Conservation (phyloP, 92 coral and sea anemone genomes). For the Meandrina meandrites region DNA sequence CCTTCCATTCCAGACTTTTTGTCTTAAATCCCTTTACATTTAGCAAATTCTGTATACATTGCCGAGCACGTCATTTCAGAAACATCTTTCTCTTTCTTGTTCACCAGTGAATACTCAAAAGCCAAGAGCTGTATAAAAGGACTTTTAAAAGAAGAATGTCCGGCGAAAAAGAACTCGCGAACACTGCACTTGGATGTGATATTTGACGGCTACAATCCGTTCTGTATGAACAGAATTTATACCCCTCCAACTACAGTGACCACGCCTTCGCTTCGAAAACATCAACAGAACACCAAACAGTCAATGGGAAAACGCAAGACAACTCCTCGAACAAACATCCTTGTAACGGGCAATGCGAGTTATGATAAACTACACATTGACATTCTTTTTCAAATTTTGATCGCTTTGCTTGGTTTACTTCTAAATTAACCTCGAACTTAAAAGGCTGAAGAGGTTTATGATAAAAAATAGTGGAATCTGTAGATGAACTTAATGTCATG, state of each 20-base stretch:
- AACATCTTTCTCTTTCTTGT: neutral
- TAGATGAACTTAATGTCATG: neutral
- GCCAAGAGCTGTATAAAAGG: constrained; percentile 21
- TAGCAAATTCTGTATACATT: too few relatives aligned
- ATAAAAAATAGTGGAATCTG: neutral
- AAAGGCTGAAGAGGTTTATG: neutral
- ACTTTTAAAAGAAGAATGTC: constrained; percentile 15
- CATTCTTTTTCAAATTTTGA: neutral
- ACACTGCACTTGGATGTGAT: neutral
- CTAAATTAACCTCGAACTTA: neutral
- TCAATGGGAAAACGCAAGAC: too few relatives aligned
- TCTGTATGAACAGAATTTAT: constrained; percentile 16
- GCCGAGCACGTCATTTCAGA: too few relatives aligned
- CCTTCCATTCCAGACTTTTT: too few relatives aligned
- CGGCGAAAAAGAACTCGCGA: neutral
- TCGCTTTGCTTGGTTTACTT: neutral
- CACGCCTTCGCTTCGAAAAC: constrained; percentile 9
- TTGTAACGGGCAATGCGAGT: neutral
- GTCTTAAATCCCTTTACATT: too few relatives aligned
- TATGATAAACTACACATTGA: neutral
- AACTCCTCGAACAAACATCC: neutral
- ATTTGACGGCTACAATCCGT: constrained; percentile 39
- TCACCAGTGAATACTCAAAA: constrained; percentile 31
- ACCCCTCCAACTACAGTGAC: neutral
- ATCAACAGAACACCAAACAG: neutral